phyloP scores from a whole-genome alignment of 2,888 invertebrate genomes.

The Tachina grossa region DNA sequence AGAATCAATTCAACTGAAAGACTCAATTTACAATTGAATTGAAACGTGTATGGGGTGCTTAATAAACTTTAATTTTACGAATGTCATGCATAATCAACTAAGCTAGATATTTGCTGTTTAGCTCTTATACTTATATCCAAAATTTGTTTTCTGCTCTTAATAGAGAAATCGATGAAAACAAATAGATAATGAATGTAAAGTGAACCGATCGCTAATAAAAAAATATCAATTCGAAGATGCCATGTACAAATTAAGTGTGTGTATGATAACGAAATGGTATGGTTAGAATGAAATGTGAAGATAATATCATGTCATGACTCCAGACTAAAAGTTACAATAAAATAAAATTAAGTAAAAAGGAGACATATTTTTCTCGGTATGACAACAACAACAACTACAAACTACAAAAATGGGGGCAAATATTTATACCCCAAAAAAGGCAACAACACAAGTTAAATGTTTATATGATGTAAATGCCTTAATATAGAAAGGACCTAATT shows the following conservation, averaged over 20 bases:
- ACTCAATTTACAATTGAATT: too few species aligned
- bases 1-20: too few species aligned
- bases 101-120: too few species aligned
- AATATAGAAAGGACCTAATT: too few species aligned
- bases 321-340: conserved; percentile 2
- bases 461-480: too few species aligned
- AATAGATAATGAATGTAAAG: too few species aligned
- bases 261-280: conserved; percentile 27
- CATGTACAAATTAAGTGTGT: not conserved
- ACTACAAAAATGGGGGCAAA: conserved; percentile 16
- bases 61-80: too few species aligned
- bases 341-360: not conserved
- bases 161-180: not conserved
- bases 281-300: conserved; percentile 38
- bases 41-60: too few species aligned
- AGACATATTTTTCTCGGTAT: conserved; percentile 21
- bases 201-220: too few species aligned
- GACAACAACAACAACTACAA: conserved; percentile 35
- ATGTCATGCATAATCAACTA: too few species aligned
- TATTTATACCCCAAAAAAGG: not conserved
- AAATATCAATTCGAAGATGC: not conserved
- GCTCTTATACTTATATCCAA: too few species aligned
- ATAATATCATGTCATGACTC: conserved; percentile 40
- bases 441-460: conserved; percentile 26
- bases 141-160: too few species aligned